These are phyloP conservation scores for Pemphredon lugubris DNA, from an alignment of 2,888 invertebrate species.

Conservation along the genomic window DNA sequence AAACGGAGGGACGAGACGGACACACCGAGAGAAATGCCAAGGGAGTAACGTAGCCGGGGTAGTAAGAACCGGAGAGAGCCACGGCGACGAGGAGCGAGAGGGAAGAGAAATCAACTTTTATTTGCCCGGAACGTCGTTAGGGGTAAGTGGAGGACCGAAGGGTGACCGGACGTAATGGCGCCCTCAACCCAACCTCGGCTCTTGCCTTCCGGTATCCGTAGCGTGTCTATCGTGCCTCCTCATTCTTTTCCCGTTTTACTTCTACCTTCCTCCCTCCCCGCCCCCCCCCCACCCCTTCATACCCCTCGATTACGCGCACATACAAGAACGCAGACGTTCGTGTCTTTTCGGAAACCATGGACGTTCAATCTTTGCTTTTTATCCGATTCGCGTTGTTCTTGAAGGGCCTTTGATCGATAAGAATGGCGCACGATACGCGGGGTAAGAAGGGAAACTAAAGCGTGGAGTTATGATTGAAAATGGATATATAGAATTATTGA, in stretches of 20 bases:
- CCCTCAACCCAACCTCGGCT: conserved; percentile 69
- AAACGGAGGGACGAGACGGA: conserved; percentile 57
- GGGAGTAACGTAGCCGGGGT: conserved; percentile 36
- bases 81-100: conserved; percentile 55
- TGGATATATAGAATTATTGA: too few species aligned
- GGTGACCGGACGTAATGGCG: conserved; percentile 75
- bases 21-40: conserved; percentile 46
- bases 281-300: too few species aligned
- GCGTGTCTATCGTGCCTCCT: conserved; percentile 64
- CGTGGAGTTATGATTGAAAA: background rate
- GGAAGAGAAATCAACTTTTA: conserved; percentile 73
- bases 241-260: conserved; percentile 49
- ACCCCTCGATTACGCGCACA: too few species aligned
- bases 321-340: too few species aligned
- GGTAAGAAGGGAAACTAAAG: background rate
- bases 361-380: conserved; percentile 25
- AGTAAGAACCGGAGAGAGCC: conserved; percentile 40
- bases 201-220: conserved; percentile 69
- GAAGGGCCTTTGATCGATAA: conserved; percentile 10
- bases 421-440: background rate
- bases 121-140: conserved; percentile 74
- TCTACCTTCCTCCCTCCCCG: too few species aligned
- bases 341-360: conserved; percentile 2
- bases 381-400: conserved; percentile 30
- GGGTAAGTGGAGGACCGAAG: conserved; percentile 72